Evolutionary conservation across 1,140 invertebrate species (phyloP).

Genomic region (Lerema accius): DNA sequence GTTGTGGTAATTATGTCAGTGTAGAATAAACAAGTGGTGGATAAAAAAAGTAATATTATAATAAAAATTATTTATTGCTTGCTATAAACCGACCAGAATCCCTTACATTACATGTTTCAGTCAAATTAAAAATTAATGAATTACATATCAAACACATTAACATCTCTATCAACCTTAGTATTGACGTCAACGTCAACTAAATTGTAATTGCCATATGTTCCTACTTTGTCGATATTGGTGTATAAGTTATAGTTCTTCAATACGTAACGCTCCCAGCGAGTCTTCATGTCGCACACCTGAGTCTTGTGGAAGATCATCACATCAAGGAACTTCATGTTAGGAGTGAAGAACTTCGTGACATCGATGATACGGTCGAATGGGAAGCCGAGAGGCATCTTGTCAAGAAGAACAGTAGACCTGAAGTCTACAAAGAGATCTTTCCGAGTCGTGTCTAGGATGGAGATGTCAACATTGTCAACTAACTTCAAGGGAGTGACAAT

Average conservation of each 20-base stretch:
- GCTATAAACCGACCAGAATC: too few species aligned
- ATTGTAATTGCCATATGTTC: slow-evolving; percentile 51
- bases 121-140: slow-evolving; percentile 37
- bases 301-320: slow-evolving; percentile 84
- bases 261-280: slow-evolving; percentile 59
- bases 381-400: slow-evolving; percentile 86
- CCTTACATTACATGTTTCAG: too few species aligned
- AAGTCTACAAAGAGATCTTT: slow-evolving; percentile 60
- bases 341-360: slow-evolving; percentile 73
- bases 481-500: slow-evolving; percentile 80
- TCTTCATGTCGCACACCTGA: slow-evolving; percentile 63
- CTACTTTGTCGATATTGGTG: slow-evolving; percentile 40
- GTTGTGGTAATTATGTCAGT: too few species aligned
- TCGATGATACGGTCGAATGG: slow-evolving; percentile 86
- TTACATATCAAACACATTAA: slow-evolving; percentile 45
- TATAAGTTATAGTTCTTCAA: slow-evolving; percentile 61
- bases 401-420: slow-evolving; percentile 72
- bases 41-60: too few species aligned
- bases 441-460: slow-evolving; percentile 56
- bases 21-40: too few species aligned
- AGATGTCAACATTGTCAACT: slow-evolving; percentile 60
- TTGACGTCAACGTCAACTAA: slow-evolving; percentile 58
- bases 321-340: slow-evolving; percentile 85
- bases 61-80: too few species aligned
- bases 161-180: slow-evolving; percentile 46